These are phyloP conservation scores for Drosophila erecta DNA, from an alignment of 1,140 invertebrate genomes.

Conservation along the genomic window DNA sequence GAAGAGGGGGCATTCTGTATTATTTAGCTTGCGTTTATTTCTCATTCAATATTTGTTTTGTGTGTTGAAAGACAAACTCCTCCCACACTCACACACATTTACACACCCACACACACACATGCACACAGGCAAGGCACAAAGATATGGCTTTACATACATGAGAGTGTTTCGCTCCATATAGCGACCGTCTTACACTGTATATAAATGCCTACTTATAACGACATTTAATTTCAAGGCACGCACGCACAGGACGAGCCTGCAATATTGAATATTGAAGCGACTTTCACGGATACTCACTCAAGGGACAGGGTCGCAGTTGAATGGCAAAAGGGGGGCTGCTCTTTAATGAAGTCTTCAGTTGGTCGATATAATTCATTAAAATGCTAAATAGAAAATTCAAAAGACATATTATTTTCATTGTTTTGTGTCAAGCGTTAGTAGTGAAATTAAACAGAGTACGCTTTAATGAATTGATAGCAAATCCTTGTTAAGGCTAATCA, in stretches of 20 bases:
- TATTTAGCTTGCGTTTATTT: constrained; percentile 73
- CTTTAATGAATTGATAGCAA: too few species aligned
- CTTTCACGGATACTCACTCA: constrained; percentile 25
- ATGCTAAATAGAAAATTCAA: too few species aligned
- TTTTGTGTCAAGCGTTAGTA: too few species aligned
- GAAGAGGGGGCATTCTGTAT: constrained; percentile 29
- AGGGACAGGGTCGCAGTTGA: constrained; percentile 11
- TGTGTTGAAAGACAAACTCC: constrained; percentile 72
- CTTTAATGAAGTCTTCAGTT: neutral
- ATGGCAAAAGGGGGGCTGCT: neutral
- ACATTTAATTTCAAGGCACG: constrained; percentile 82
- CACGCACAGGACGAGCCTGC: constrained; percentile 61
- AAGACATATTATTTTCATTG: too few species aligned
- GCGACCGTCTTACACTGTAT: constrained; percentile 56
- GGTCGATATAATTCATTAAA: too few species aligned
- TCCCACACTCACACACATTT: constrained; percentile 20
- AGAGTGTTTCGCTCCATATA: constrained; percentile 33
- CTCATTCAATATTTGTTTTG: constrained; percentile 81
- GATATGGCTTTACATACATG: constrained; percentile 13
- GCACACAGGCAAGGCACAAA: constrained; percentile 31
- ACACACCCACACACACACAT: constrained; percentile 4
- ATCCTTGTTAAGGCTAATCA: neutral
- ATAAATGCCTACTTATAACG: constrained; percentile 82
- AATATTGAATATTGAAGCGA: constrained; percentile 76
- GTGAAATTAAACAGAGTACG: too few species aligned